Conservation (phyloP, 35 echinoderm and acorn worm species). For the Stichopus chloronotus region DNA sequence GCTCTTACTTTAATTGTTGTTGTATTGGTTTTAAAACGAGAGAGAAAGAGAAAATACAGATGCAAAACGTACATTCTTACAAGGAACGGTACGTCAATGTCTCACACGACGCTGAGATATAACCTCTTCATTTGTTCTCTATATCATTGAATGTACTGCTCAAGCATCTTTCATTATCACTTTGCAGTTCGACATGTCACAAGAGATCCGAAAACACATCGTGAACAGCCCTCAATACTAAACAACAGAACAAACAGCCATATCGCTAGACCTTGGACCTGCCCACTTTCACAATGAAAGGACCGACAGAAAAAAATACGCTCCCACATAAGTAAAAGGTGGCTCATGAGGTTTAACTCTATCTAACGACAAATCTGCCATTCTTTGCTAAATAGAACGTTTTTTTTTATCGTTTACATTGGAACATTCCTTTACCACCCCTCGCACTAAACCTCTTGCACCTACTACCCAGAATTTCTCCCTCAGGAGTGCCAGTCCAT, state of each 20-base stretch:
- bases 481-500: slow-evolving; percentile 47
- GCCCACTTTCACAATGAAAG: slow-evolving; percentile 45
- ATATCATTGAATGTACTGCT: no score
- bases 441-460: not conserved
- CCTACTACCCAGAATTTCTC: slow-evolving; percentile 45
- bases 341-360: slow-evolving; percentile 36
- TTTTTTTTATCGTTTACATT: not conserved
- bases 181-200: no score
- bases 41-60: no score
- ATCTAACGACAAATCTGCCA: slow-evolving; percentile 48
- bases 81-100: no score
- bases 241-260: slow-evolving; percentile 34
- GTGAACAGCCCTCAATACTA: slow-evolving; percentile 33
- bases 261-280: not conserved
- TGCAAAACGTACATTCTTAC: no score
- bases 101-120: no score
- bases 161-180: no score
- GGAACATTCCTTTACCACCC: slow-evolving; percentile 23
- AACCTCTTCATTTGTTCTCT: no score
- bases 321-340: slow-evolving; percentile 41
- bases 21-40: no score
- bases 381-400: not conserved
- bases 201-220: no score
- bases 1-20: no score
- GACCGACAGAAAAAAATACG: slow-evolving; percentile 49